Evolutionary conservation across 2,888 invertebrate genomes (phyloP).

Genomic region (Eristalis tenax): DNA sequence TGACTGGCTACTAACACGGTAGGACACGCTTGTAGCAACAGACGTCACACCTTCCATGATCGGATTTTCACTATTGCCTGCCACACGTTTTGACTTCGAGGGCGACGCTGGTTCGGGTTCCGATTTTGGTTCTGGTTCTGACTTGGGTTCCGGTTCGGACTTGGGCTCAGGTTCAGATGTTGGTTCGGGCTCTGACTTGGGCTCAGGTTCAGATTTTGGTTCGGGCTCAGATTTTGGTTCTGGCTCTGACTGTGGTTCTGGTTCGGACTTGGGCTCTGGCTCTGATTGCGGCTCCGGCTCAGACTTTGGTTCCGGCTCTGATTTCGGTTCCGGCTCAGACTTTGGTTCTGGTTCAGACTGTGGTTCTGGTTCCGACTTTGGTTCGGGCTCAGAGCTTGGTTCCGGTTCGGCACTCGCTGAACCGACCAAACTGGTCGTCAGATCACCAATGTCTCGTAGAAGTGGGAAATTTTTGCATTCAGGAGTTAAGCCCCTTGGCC

Average conservation of each 20-base stretch:
- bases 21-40: slow-evolving; percentile 90
- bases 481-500: slow-evolving; percentile 88
- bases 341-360: slow-evolving; percentile 75
- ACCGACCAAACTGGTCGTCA: slow-evolving; percentile 76
- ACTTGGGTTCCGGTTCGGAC: slow-evolving; percentile 80
- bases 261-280: slow-evolving; percentile 82
- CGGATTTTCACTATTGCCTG: slow-evolving; percentile 77
- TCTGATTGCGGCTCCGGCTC: slow-evolving; percentile 80
- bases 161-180: slow-evolving; percentile 81
- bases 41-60: slow-evolving; percentile 84
- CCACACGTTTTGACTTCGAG: slow-evolving; percentile 83
- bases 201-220: slow-evolving; percentile 82
- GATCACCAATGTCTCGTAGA: slow-evolving; percentile 81
- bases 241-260: slow-evolving; percentile 81
- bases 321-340: slow-evolving; percentile 78
- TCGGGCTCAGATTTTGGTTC: slow-evolving; percentile 80
- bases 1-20: slow-evolving; percentile 86
- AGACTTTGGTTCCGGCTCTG: slow-evolving; percentile 78
- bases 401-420: slow-evolving; percentile 76
- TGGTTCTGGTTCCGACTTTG: slow-evolving; percentile 79
- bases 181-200: slow-evolving; percentile 81
- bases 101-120: slow-evolving; percentile 80
- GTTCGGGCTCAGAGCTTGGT: slow-evolving; percentile 79
- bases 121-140: slow-evolving; percentile 80
- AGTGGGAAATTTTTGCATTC: slow-evolving; percentile 91